Percentiles rank a stretch among this genome's conserved stretches.
Conservation (phyloP, 92 coral and sea anemone species). For the Porites evermanni region DNA sequence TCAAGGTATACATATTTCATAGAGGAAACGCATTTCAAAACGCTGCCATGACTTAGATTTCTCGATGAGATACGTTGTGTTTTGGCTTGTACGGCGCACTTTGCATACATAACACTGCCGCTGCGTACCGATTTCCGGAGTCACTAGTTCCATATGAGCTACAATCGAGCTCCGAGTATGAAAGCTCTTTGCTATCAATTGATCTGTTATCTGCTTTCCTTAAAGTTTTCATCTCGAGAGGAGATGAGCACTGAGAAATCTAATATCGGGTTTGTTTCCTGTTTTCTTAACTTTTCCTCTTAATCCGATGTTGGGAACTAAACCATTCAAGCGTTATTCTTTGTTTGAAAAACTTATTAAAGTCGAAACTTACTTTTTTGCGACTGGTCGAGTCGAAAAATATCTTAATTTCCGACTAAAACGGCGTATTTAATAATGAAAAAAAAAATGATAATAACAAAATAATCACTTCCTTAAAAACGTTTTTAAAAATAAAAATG, state of each 20-base stretch:
- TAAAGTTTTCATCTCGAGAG: slow-evolving; percentile 62
- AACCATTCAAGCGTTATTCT: neutral
- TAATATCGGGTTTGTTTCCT: slow-evolving; percentile 67
- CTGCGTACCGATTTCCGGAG: slow-evolving; percentile 43
- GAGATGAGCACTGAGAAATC: slow-evolving; percentile 63
- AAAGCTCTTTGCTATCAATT: slow-evolving; percentile 55
- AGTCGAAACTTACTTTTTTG: neutral
- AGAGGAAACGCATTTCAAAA: slow-evolving; percentile 77
- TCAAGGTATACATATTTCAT: slow-evolving; percentile 73
- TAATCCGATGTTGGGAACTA: slow-evolving; percentile 3
- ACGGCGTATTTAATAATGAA: neutral
- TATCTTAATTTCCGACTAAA: slow-evolving; percentile 1
- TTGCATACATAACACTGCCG: slow-evolving; percentile 81
- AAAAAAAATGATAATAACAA: neutral
- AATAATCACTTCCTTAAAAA: slow-evolving; percentile 40
- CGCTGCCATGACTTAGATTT: slow-evolving; percentile 74
- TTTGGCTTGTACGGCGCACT: slow-evolving; percentile 72
- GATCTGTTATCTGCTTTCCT: slow-evolving; percentile 56
- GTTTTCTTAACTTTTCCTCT: slow-evolving; percentile 56
- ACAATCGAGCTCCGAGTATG: neutral
- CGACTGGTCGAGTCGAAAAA: neutral
- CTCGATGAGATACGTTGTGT: slow-evolving; percentile 77
- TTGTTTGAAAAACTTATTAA: neutral
- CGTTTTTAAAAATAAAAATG: slow-evolving; percentile 19
- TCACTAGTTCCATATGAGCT: neutral